Conservation (phyloP, 1,140 invertebrate species). For the Leptoteleia sp. region DNA sequence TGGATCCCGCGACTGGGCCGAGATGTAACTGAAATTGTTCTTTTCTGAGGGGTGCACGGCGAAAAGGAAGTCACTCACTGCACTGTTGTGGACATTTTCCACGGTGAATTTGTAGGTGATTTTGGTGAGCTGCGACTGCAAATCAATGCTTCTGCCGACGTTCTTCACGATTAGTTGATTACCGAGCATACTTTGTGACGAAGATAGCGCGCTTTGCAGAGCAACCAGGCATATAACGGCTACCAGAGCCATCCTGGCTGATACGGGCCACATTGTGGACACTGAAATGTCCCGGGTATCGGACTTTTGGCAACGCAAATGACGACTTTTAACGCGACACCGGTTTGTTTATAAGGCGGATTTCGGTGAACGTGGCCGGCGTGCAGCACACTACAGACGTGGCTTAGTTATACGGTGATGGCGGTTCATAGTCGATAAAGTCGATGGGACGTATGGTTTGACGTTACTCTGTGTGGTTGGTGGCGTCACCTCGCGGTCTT, state of each 20-base stretch:
- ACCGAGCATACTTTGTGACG: constrained; percentile 47
- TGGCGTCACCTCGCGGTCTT: too few species aligned
- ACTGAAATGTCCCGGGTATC: too few species aligned
- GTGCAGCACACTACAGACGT: constrained; percentile 49
- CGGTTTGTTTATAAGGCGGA: constrained; percentile 24
- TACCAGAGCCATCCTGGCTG: not conserved
- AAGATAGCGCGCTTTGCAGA: not conserved
- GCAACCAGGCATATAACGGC: not conserved
- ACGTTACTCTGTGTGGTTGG: too few species aligned
- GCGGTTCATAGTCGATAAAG: constrained; percentile 15
- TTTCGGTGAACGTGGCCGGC: constrained; percentile 49
- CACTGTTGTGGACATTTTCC: constrained; percentile 88
- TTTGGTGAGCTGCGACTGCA: constrained; percentile 94
- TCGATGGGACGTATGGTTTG: not conserved
- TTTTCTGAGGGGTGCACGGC: constrained; percentile 85
- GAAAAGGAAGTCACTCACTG: constrained; percentile 87
- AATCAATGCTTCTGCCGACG: constrained; percentile 92
- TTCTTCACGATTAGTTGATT: constrained; percentile 87
- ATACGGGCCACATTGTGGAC: constrained; percentile 8
- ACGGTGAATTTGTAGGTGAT: constrained; percentile 89
- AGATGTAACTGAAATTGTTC: constrained; percentile 87
- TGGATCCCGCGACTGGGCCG: constrained; percentile 84
- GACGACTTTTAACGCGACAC: constrained; percentile 7
- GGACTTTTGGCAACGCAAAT: too few species aligned
- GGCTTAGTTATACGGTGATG: constrained; percentile 6